A percentile compares a stretch with the other conserved stretches of the same genome.
Conservation (phyloP, 2,797 vertebrate species). For the Enteromius trimaculatus region DNA sequence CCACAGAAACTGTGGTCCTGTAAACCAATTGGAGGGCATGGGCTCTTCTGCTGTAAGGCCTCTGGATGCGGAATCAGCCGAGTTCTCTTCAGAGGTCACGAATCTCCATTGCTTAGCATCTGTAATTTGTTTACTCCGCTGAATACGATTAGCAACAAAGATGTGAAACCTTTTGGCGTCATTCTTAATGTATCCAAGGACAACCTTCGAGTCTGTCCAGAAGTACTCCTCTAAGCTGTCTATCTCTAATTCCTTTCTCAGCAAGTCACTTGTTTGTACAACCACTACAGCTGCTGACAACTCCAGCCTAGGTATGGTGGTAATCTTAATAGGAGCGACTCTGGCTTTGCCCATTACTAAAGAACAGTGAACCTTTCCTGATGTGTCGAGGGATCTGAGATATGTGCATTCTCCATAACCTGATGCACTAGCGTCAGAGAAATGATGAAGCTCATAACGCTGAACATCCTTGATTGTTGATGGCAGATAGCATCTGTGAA, state of each 20-base stretch:
- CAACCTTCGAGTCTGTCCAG: neutral
- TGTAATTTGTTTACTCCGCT: too few relatives aligned
- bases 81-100: neutral
- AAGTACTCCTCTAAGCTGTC: neutral
- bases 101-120: neutral
- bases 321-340: neutral
- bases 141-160: too few relatives aligned
- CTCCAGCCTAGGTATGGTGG: neutral
- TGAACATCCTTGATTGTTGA: neutral
- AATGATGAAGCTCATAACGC: neutral
- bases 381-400: neutral
- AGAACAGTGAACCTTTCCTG: neutral
- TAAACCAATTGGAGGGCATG: neutral
- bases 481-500: neutral
- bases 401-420: slow-evolving; percentile 1
- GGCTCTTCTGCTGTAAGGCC: neutral
- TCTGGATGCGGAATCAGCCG: neutral
- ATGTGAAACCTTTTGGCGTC: neutral
- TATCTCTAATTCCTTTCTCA: neutral
- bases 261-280: neutral
- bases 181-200: neutral
- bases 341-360: slow-evolving; percentile 18
- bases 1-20: neutral
- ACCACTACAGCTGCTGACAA: neutral
- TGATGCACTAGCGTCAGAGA: neutral